Conservation (phyloP, 2,888 invertebrate species). For the Agelastica alni region DNA sequence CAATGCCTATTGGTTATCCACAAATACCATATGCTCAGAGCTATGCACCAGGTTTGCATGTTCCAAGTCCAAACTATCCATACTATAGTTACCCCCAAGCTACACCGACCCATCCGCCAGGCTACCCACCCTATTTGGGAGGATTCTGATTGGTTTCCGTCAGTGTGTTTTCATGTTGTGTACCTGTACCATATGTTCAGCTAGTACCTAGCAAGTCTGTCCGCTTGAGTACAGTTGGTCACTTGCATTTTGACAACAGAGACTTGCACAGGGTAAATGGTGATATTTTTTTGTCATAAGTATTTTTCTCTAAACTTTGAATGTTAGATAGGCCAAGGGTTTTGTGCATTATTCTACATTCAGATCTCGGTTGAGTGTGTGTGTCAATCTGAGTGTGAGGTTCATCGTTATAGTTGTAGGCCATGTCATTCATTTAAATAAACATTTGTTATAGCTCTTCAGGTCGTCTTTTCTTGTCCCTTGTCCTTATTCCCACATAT, state of each 20-base stretch:
- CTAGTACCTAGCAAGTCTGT: constrained; percentile 60
- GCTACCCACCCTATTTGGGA: constrained; percentile 56
- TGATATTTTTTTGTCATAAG: constrained; percentile 61
- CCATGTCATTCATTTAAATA: constrained; percentile 55
- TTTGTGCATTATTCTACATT: constrained; percentile 58
- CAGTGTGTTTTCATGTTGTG: constrained; percentile 59
- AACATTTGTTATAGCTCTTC: constrained; percentile 56
- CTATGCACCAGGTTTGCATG: constrained; percentile 64
- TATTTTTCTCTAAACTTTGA: constrained; percentile 59
- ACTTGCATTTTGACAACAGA: constrained; percentile 59
- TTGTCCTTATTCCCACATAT: constrained; percentile 50
- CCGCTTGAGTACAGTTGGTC: constrained; percentile 58
- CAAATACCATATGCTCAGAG: constrained; percentile 52
- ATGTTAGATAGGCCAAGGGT: constrained; percentile 59
- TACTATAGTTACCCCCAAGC: constrained; percentile 59
- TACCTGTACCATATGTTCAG: constrained; percentile 60
- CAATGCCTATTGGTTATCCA: constrained; percentile 58
- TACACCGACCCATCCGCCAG: constrained; percentile 55
- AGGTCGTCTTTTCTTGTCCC: constrained; percentile 51
- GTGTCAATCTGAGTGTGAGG: constrained; percentile 50
- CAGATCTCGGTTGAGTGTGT: constrained; percentile 54
- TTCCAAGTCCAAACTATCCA: constrained; percentile 73
- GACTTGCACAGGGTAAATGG: constrained; percentile 61
- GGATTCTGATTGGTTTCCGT: constrained; percentile 59
- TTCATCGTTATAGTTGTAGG: constrained; percentile 54